Conservation (phyloP, 2,797 vertebrate species). For the Macroramphosus scolopax region DNA sequence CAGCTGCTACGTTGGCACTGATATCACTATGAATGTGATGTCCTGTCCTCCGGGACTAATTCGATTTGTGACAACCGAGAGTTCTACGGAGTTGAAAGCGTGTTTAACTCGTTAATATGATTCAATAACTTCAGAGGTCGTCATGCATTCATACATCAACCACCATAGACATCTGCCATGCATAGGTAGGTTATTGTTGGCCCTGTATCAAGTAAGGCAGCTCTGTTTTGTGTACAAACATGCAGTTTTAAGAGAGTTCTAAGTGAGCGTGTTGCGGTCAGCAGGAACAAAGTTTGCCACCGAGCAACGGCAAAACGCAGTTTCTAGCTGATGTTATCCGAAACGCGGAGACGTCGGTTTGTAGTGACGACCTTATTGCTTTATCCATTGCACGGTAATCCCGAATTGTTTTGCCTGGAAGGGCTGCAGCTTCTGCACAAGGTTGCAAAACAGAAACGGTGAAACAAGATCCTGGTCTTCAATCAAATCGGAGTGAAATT, state of each 20-base stretch:
- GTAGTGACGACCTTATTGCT: conserved; percentile 13
- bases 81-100: too few relatives aligned
- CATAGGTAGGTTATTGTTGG: conserved; percentile 1
- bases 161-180: too few relatives aligned
- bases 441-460: background rate
- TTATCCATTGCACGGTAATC: conserved; percentile 9
- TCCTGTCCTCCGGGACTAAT: too few relatives aligned
- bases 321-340: conserved; percentile 19
- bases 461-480: background rate
- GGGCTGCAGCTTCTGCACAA: too few relatives aligned
- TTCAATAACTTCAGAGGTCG: too few relatives aligned
- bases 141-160: too few relatives aligned
- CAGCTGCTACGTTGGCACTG: too few relatives aligned
- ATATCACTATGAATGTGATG: too few relatives aligned
- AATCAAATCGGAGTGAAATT: background rate
- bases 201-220: background rate
- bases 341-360: conserved; percentile 14
- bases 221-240: conserved; percentile 1
- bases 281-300: conserved; percentile 20
- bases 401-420: background rate
- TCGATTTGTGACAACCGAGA: too few relatives aligned
- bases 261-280: conserved; percentile 3
- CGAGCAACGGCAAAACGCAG: conserved; percentile 17
- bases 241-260: background rate
- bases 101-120: too few relatives aligned